Evolutionary conservation across 2,888 invertebrate species (phyloP).

Genomic region (Boloria selene): DNA sequence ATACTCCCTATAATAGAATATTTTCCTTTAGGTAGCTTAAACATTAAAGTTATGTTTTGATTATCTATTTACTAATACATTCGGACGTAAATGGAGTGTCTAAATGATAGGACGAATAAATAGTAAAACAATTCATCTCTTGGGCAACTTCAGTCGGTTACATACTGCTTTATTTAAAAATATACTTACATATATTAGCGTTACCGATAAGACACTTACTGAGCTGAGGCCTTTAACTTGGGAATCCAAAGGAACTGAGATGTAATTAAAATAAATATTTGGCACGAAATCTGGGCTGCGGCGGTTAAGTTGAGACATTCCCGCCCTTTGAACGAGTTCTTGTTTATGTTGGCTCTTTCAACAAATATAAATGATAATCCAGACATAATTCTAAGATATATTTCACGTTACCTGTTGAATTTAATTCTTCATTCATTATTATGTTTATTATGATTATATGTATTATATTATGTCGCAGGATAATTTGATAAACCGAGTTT

Average conservation of each 20-base stretch:
- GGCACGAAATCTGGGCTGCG: constrained; percentile 75
- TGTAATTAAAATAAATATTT: constrained; percentile 82
- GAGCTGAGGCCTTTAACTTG: constrained; percentile 64
- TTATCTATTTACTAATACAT: too few species aligned
- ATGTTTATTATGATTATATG: too few species aligned
- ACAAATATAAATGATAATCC: constrained; percentile 75
- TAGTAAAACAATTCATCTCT: too few species aligned
- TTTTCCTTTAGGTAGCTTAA: too few species aligned
- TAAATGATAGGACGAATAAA: too few species aligned
- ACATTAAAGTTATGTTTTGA: too few species aligned
- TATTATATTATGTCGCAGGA: too few species aligned
- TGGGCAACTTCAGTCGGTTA: too few species aligned
- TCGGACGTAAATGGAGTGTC: too few species aligned
- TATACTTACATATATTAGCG: constrained; percentile 16
- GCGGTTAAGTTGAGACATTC: constrained; percentile 78
- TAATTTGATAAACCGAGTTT: too few species aligned
- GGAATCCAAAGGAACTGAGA: constrained; percentile 68
- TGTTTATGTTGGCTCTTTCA: constrained; percentile 80
- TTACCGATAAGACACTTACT: constrained; percentile 9
- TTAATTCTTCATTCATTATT: background rate
- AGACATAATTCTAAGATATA: constrained; percentile 59
- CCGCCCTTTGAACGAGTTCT: constrained; percentile 79
- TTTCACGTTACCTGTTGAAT: constrained; percentile 50
- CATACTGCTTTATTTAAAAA: too few species aligned
- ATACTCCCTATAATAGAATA: too few species aligned